Base-by-base conservation (phyloP, 2,797 vertebrate genomes). In the Lutjanus argentimaculatus region DNA sequence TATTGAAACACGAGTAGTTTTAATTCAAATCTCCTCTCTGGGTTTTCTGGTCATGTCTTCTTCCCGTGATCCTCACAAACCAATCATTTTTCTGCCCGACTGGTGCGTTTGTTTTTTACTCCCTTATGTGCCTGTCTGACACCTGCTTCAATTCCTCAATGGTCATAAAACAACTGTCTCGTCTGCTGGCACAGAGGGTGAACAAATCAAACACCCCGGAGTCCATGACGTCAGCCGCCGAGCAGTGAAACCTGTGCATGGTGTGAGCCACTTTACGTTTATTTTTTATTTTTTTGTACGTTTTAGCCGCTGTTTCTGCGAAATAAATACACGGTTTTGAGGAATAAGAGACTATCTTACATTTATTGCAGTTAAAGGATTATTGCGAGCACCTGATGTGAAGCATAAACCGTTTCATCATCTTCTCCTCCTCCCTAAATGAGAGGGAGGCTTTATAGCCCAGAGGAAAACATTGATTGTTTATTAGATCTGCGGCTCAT, bases 1-100 rank as follows among this genome's bases (percentile, higher is more conserved):
- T 30, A 30, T 30, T 2, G n/a, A n/a, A n/a, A n/a, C n/a, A n/a
- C n/a, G n/a, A n/a, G n/a, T n/a, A n/a, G n/a, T n/a, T n/a, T n/a
- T n/a, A n/a, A n/a, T n/a, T 30, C 2, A 30, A 30, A 30, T 30
- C 25, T 30, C 25, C 25, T 30, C 25, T 30, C 25, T 30, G 22
- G 10, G 36, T 57, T n/a, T 62, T 45, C 11, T 16, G 22, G 12
- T 72, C 51, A 52, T 67, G 45, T 40, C 43, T 49, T 51, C 14
- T 7, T 55, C 87, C 30, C 80, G 82, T 93, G 88, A 80, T 78
- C 64, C 43, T 15, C 22, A 69, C 7, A 21, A 83, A 58, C 93
- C 93, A 93, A 94, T 94, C 85, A 62, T 1, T 12, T 36, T 48
- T 58, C 70, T 73, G 74, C 81, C 78, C 83, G 88, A 87, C 67